Evolutionary conservation across 2,113 vertebrate species (phyloP).

Genomic region (Oncorhynchus clarkii): DNA sequence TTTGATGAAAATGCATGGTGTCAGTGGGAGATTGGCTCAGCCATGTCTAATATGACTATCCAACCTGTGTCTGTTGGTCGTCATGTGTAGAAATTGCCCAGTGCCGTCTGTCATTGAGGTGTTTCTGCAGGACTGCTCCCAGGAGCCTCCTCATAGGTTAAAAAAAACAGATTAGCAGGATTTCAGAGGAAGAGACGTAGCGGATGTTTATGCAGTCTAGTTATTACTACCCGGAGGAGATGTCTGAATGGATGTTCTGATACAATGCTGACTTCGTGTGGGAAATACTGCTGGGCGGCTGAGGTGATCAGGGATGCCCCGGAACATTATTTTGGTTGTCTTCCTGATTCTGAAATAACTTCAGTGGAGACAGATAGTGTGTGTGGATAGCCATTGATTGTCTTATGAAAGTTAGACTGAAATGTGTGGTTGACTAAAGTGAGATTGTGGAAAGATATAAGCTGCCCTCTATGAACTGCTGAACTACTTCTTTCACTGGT

Average conservation of each 20-base stretch:
- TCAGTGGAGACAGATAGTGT: background rate
- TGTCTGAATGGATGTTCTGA: slow-evolving; percentile 16
- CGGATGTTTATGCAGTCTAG: background rate
- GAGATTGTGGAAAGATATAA: background rate
- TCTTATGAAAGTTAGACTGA: background rate
- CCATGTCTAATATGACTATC: slow-evolving; percentile 15
- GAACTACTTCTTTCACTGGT: background rate
- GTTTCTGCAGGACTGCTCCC: slow-evolving; percentile 14
- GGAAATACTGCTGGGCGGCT: slow-evolving; percentile 1
- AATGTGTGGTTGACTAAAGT: background rate
- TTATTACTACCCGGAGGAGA: slow-evolving; percentile 14
- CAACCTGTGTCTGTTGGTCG: background rate
- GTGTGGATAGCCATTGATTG: background rate
- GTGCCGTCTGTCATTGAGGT: background rate
- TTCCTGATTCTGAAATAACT: background rate
- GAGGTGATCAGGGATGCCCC: background rate
- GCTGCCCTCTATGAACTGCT: background rate
- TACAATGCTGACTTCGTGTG: slow-evolving; percentile 7
- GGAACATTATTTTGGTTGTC: slow-evolving; percentile 7
- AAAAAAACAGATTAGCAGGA: background rate
- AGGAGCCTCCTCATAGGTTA: slow-evolving; percentile 4
- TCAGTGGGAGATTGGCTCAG: slow-evolving; percentile 26
- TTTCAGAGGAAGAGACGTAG: slow-evolving; percentile 9
- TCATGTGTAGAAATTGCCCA: background rate
- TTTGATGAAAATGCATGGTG: slow-evolving; percentile 10